Evolutionary conservation across 2,113 vertebrate genomes (phyloP).

Genomic region (Chamaea fasciata): DNA sequence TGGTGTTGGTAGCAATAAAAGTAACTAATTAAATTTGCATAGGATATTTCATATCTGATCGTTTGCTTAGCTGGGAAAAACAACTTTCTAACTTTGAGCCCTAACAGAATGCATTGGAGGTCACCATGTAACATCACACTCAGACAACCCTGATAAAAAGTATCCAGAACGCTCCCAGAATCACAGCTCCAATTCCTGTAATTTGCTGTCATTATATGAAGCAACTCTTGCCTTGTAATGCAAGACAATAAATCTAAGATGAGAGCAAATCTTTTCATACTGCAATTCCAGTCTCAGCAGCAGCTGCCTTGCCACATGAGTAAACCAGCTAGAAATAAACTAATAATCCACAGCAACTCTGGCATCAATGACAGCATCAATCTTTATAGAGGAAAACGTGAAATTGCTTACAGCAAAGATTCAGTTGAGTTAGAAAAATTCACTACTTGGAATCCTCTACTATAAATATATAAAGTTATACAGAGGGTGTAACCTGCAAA

Average conservation of each 20-base stretch:
- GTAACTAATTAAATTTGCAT: neutral
- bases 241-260: neutral
- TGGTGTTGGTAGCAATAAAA: neutral
- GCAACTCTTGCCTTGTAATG: neutral
- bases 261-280: neutral
- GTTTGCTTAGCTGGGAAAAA: neutral
- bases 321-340: neutral
- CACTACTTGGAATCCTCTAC: neutral
- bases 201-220: neutral
- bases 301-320: constrained; percentile 2
- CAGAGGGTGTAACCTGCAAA: neutral
- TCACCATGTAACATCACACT: neutral
- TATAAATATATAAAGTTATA: neutral
- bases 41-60: neutral
- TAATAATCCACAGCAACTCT: neutral
- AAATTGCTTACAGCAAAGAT: neutral
- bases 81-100: neutral
- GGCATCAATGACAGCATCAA: neutral
- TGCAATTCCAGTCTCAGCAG: neutral
- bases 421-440: neutral
- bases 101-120: neutral
- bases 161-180: neutral
- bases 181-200: accelerated
- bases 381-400: neutral
- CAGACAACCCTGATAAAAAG: neutral